Percentiles rank a stretch among this genome's conserved stretches.
phyloP scores from a whole-genome alignment of 1,140 invertebrate genomes.

The Drosophila nikananu region DNA sequence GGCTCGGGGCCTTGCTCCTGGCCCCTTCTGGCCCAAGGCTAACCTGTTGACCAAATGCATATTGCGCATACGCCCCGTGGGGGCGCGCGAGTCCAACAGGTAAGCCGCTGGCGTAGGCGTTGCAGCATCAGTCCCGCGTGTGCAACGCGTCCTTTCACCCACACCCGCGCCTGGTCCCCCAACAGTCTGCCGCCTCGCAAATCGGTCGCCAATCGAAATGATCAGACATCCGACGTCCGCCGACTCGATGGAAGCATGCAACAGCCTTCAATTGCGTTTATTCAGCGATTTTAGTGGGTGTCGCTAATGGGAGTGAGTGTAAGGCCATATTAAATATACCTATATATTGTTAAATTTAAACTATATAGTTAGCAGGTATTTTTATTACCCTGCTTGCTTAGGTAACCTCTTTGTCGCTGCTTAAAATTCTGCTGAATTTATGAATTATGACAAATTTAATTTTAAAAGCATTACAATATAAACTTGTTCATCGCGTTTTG shows the following conservation, averaged over 20 bases:
- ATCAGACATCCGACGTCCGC: slow-evolving; percentile 3
- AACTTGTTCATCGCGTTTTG: too few relatives aligned
- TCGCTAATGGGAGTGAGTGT: neutral
- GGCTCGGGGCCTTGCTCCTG: slow-evolving; percentile 16
- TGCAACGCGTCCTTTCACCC: slow-evolving; percentile 1
- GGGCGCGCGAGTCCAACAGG: slow-evolving; percentile 58
- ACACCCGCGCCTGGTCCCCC: neutral
- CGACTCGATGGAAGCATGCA: neutral
- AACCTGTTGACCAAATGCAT: slow-evolving; percentile 75
- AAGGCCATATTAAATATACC: neutral
- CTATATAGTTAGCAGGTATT: too few relatives aligned
- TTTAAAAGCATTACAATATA: too few relatives aligned
- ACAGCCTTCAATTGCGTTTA: neutral
- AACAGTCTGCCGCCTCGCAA: neutral
- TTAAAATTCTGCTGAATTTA: too few relatives aligned
- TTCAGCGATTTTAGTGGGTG: neutral
- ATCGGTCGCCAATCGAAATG: slow-evolving; percentile 7
- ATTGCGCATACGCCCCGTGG: slow-evolving; percentile 74
- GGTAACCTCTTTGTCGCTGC: too few relatives aligned
- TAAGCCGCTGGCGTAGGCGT: slow-evolving; percentile 64
- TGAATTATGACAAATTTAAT: too few relatives aligned
- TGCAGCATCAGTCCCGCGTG: slow-evolving; percentile 6
- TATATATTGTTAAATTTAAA: too few relatives aligned
- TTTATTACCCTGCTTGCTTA: too few relatives aligned
- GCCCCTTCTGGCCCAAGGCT: slow-evolving; percentile 51